A percentile compares a stretch with the other conserved stretches of the same genome.
Evolutionary conservation across 2,888 invertebrate genomes (phyloP).

Genomic region (Parnassius mnemosyne): DNA sequence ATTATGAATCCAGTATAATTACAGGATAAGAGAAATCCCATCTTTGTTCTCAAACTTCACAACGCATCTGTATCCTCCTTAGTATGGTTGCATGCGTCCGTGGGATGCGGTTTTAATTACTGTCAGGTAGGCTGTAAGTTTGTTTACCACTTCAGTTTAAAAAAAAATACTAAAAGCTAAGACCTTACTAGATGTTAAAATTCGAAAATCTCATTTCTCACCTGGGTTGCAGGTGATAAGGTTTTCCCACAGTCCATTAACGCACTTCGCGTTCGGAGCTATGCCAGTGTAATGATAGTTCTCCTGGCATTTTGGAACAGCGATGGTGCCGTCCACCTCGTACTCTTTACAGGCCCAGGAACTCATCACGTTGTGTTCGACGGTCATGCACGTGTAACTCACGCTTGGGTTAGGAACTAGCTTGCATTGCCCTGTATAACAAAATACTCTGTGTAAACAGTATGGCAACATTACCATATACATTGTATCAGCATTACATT

Average conservation of each 20-base stretch:
- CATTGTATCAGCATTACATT: too few relatives aligned
- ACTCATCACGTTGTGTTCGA: neutral
- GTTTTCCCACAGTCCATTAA: constrained; percentile 32
- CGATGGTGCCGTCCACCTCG: constrained; percentile 23
- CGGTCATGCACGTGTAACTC: constrained; percentile 6
- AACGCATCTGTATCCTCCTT: too few relatives aligned
- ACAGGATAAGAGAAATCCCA: too few relatives aligned
- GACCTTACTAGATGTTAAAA: neutral
- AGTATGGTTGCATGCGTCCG: too few relatives aligned
- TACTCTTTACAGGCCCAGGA: constrained; percentile 5
- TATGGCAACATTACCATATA: too few relatives aligned
- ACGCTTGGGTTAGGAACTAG: constrained; percentile 6
- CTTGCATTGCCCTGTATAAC: constrained; percentile 9
- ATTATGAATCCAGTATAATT: too few relatives aligned
- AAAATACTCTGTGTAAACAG: neutral
- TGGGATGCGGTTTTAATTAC: too few relatives aligned
- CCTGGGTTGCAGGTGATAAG: constrained; percentile 31
- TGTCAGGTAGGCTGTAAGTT: too few relatives aligned
- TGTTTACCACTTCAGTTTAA: too few relatives aligned
- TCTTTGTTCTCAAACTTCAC: too few relatives aligned
- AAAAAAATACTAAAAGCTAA: too few relatives aligned
- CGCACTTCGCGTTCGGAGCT: constrained; percentile 25
- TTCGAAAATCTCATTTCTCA: constrained; percentile 7
- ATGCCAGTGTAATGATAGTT: constrained; percentile 23
- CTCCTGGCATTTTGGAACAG: constrained; percentile 22